Percentiles rank a stretch among this genome's conserved stretches.
Conservation (phyloP, 2,797 vertebrate genomes). For the Avahi laniger region DNA sequence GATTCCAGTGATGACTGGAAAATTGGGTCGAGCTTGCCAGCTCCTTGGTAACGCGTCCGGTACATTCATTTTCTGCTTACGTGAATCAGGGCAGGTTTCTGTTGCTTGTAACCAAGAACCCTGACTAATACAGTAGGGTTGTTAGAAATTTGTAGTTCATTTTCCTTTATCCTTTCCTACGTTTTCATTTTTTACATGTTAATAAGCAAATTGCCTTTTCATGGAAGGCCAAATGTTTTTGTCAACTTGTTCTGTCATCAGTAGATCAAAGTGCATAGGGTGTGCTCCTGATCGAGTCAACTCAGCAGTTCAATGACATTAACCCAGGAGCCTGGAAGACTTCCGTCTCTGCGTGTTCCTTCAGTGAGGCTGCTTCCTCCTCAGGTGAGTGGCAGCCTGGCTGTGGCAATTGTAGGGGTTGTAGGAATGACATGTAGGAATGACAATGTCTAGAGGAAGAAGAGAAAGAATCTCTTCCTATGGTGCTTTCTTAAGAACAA, state of each 20-base stretch:
- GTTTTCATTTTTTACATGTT: neutral
- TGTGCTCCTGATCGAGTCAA: neutral
- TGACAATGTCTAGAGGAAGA: neutral
- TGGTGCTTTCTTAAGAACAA: neutral
- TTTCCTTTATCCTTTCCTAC: neutral
- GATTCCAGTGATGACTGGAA: neutral
- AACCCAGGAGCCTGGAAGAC: neutral
- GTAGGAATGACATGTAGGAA: neutral
- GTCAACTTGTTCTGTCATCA: neutral
- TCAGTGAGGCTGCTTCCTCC: neutral
- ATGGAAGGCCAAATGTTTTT: neutral
- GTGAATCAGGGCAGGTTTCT: neutral
- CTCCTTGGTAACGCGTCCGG: neutral
- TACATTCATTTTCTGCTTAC: neutral
- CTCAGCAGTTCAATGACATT: neutral
- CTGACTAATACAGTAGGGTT: neutral
- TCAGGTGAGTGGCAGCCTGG: neutral
- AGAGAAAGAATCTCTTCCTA: neutral
- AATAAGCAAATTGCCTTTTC: constrained; percentile 2
- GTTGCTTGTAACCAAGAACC: neutral
- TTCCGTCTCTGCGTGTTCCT: neutral
- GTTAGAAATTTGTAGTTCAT: neutral
- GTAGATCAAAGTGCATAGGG: neutral
- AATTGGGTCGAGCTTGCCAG: neutral
- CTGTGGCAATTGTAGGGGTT: neutral